Percentiles rank a stretch among this genome's conserved stretches.
phyloP scores from a whole-genome alignment of 2,113 vertebrate species.

The Phylloscopus trochilus region DNA sequence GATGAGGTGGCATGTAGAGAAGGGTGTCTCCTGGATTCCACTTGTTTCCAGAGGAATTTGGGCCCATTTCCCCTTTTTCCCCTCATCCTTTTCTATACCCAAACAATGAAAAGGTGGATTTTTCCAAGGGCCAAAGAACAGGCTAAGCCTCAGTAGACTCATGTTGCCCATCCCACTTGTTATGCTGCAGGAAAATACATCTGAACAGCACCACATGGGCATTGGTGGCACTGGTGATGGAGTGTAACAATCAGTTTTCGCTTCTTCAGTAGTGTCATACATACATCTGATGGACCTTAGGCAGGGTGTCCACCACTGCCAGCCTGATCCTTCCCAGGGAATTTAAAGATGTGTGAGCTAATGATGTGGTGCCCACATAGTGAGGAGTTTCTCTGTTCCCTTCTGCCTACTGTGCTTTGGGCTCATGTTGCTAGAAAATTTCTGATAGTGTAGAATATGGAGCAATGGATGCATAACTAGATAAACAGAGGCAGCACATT shows the following conservation, averaged over 20 bases:
- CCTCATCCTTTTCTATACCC: not conserved
- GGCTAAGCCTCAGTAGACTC: not conserved
- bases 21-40: accelerated
- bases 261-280: not conserved
- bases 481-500: not conserved
- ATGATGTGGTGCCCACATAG: not conserved
- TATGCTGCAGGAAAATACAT: not conserved
- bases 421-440: not conserved
- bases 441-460: not conserved
- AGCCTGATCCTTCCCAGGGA: not conserved
- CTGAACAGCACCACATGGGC: not conserved
- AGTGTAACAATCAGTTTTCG: not conserved
- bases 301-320: not conserved
- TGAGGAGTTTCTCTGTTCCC: not conserved
- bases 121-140: not conserved
- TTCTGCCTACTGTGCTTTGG: not conserved
- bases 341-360: not conserved
- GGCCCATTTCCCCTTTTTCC: not conserved
- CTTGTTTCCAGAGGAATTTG: not conserved
- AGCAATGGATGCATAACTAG: not conserved
- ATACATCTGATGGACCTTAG: not conserved
- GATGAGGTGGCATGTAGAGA: accelerated
- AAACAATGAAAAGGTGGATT: not conserved
- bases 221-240: not conserved
- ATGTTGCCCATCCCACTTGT: accelerated